Evolutionary conservation across 2,888 invertebrate species (phyloP).

Genomic region (Xestia c-nigrum): DNA sequence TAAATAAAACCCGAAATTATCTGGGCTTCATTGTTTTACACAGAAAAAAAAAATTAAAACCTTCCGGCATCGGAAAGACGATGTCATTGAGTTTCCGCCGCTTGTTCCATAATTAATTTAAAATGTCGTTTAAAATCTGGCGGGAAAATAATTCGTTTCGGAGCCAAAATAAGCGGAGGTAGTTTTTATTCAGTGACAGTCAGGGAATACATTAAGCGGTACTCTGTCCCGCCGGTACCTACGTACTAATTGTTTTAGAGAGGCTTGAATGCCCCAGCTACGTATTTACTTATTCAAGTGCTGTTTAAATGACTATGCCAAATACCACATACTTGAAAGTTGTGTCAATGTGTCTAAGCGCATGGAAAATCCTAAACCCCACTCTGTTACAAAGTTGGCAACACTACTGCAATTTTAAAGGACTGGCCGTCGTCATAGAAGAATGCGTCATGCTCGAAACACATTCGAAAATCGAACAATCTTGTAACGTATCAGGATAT

Average conservation of each 20-base stretch:
- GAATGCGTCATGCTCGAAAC: slow-evolving; percentile 40
- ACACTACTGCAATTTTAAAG: slow-evolving; percentile 13
- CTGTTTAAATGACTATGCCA: slow-evolving; percentile 26
- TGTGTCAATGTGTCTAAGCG: slow-evolving; percentile 31
- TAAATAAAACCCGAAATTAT: slow-evolving; percentile 53
- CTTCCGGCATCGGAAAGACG: slow-evolving; percentile 56
- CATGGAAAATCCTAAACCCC: slow-evolving; percentile 28
- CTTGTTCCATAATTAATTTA: slow-evolving; percentile 60
- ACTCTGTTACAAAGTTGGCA: slow-evolving; percentile 28
- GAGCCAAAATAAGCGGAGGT: slow-evolving; percentile 42
- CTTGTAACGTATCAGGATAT: slow-evolving; percentile 48
- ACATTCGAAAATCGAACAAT: slow-evolving; percentile 45
- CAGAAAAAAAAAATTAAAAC: slow-evolving; percentile 38
- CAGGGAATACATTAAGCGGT: slow-evolving; percentile 33
- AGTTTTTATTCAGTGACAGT: slow-evolving; percentile 49
- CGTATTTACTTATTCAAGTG: slow-evolving; percentile 45
- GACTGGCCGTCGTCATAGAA: slow-evolving; percentile 16
- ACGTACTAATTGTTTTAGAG: slow-evolving; percentile 14
- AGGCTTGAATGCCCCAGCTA: neutral
- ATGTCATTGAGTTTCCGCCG: slow-evolving; percentile 60
- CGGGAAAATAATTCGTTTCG: slow-evolving; percentile 52
- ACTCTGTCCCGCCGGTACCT: neutral
- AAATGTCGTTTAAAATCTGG: slow-evolving; percentile 59
- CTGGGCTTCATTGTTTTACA: slow-evolving; percentile 30
- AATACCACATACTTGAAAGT: slow-evolving; percentile 30